Conservation (phyloP, 2,113 vertebrate species). For the Scolopax mira region DNA sequence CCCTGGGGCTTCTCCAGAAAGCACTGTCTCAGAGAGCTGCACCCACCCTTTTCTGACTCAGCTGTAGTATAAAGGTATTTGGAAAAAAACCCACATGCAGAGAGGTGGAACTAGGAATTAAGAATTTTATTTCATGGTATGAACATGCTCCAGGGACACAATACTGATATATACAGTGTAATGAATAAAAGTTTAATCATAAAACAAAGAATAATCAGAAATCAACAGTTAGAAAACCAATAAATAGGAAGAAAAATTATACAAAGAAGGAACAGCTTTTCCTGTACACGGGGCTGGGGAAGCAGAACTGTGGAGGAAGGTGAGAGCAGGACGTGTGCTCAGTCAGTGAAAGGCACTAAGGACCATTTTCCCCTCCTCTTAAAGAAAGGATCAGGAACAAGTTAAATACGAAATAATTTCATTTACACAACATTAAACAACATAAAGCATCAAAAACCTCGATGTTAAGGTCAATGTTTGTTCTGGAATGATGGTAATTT, state of each 20-base stretch:
- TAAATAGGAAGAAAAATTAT: slow-evolving; percentile 35
- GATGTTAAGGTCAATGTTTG: neutral
- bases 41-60: neutral
- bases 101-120: neutral
- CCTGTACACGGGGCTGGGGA: neutral
- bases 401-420: neutral
- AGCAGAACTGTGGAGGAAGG: neutral
- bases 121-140: slow-evolving; percentile 72
- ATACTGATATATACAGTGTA: slow-evolving; percentile 64
- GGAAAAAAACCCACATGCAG: neutral
- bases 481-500: neutral
- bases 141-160: slow-evolving; percentile 69
- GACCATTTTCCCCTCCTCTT: slow-evolving; percentile 42
- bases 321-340: slow-evolving; percentile 34
- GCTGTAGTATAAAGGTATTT: accelerated
- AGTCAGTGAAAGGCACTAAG: slow-evolving; percentile 73
- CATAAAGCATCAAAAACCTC: neutral
- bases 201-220: slow-evolving; percentile 43
- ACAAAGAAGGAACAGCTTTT: neutral
- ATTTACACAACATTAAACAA: neutral
- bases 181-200: slow-evolving; percentile 35
- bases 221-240: slow-evolving; percentile 33
- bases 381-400: slow-evolving; percentile 30
- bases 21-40: neutral
- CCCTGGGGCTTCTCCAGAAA: neutral